Percentiles rank a stretch among this genome's conserved stretches.
These are phyloP conservation scores for Hapalemur alaotrensis DNA, from an alignment of 2,797 vertebrate genomes.

Conservation along the genomic window DNA sequence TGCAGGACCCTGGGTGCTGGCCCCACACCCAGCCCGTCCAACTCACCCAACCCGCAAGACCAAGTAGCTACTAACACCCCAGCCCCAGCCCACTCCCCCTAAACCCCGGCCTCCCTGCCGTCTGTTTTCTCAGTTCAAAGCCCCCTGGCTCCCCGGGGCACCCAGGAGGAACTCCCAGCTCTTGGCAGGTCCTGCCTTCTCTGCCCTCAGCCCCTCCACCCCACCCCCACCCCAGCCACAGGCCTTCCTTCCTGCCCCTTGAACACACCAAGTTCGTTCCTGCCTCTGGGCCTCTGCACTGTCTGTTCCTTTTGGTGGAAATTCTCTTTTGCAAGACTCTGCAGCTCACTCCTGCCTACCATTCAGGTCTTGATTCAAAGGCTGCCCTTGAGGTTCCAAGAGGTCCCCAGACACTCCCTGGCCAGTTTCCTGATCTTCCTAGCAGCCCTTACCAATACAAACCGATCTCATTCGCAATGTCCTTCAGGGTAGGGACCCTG, in stretches of 20 bases:
- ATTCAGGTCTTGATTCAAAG: not conserved
- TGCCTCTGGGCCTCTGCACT: not conserved
- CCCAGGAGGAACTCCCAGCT: not conserved
- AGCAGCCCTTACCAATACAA: accelerated
- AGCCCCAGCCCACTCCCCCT: no score
- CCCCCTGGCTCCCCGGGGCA: not conserved
- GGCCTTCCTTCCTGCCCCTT: not conserved
- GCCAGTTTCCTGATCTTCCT: not conserved
- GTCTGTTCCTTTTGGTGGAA: not conserved
- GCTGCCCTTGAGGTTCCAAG: not conserved
- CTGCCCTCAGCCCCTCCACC: not conserved
- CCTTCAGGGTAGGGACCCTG: not conserved
- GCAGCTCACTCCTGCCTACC: not conserved
- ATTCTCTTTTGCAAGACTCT: not conserved
- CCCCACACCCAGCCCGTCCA: accelerated
- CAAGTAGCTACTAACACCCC: accelerated
- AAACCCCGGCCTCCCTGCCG: not conserved
- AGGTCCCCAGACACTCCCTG: not conserved
- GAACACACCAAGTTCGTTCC: not conserved
- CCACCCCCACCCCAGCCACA: no score
- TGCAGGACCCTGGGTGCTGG: accelerated
- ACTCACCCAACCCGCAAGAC: not conserved
- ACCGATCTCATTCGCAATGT: not conserved
- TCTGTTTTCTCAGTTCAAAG: no score
- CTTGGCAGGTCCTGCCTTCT: not conserved